Evolutionary conservation across 1,140 invertebrate species (phyloP).

Genomic region (Cardiocondyla obscurior): DNA sequence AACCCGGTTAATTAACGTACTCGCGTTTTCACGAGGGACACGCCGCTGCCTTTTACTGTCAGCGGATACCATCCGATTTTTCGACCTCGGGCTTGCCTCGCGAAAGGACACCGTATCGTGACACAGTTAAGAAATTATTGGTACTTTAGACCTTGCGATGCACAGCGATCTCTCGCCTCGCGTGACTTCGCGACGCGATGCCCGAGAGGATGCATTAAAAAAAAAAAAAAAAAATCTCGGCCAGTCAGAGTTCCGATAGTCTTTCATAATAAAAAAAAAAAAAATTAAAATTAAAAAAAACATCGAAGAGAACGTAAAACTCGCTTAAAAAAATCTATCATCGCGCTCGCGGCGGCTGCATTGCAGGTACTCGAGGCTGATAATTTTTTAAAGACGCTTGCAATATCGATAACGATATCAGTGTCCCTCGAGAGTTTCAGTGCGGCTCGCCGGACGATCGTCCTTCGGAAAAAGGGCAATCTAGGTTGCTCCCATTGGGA

Average conservation of each 20-base stretch:
- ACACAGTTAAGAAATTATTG: constrained; percentile 37
- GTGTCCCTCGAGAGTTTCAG: not conserved
- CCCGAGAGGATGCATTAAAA: constrained; percentile 12
- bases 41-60: constrained; percentile 2
- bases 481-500: not conserved
- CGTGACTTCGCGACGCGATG: constrained; percentile 16
- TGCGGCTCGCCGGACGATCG: not conserved
- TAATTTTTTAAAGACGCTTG: not conserved
- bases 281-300: too few relatives aligned
- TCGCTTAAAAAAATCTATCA: too few relatives aligned
- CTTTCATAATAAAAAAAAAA: not conserved
- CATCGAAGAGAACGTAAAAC: not conserved
- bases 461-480: not conserved
- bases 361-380: not conserved
- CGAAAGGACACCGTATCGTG: constrained; percentile 11
- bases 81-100: not conserved
- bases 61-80: constrained; percentile 3
- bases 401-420: not conserved
- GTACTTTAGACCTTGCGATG: constrained; percentile 12
- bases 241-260: constrained; percentile 1
- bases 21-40: not conserved
- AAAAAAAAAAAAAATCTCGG: too few relatives aligned
- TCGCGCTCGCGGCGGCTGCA: not conserved
- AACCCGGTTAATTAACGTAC: not conserved
- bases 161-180: constrained; percentile 20